Base-by-base conservation (phyloP, 2,113 vertebrate genomes). In the Paraplagusia blochii region DNA sequence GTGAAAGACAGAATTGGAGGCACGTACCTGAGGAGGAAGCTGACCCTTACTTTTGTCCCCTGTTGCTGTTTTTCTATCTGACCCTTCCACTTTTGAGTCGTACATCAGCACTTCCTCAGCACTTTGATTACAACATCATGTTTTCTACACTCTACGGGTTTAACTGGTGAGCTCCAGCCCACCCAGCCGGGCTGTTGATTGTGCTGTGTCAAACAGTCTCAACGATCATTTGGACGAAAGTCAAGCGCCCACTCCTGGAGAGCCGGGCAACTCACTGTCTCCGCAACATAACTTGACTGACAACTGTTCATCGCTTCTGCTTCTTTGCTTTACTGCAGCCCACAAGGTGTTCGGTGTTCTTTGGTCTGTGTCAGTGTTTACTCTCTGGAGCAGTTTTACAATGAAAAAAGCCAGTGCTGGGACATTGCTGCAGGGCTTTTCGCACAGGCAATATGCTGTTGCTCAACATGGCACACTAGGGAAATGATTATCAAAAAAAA, bases 291-390 rank as follows among this genome's bases (percentile, higher is more conserved):
- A 53, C 14, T 33, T 60, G 69, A 54, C 49, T 56, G 69, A 72
- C 76, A n/a, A 53, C 44, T 42, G 33, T 63, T 66, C 49, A 18
- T 40, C 48, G 11, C 22, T n/a, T n/a, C 54, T 9, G 54, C 61
- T 17, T 66, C 64, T 45, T 33, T 50, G 68, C 61, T 7, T 17
- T 2, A 19, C 66, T n/a, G 56, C 44, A 73, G 64, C 77, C 81
- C 72, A 80, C 79, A 69, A 82, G 79, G 79, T 68, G 76, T 72
- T 77, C 39, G 72, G 57, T 48, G 65, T 29, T 29, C 77, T 52
- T 44, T 64, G 18, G 48, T 36, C 48, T 63, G 58, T 79, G 72
- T 78, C 68, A 65, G 64, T 51, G 64, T 81, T 71, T 70, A 70
- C 58, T 54, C 54, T 63, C 51, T 55, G 45, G 61, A 58, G 63